phyloP scores from a whole-genome alignment of 1,140 invertebrate species.

The Camponotus pennsylvanicus region DNA sequence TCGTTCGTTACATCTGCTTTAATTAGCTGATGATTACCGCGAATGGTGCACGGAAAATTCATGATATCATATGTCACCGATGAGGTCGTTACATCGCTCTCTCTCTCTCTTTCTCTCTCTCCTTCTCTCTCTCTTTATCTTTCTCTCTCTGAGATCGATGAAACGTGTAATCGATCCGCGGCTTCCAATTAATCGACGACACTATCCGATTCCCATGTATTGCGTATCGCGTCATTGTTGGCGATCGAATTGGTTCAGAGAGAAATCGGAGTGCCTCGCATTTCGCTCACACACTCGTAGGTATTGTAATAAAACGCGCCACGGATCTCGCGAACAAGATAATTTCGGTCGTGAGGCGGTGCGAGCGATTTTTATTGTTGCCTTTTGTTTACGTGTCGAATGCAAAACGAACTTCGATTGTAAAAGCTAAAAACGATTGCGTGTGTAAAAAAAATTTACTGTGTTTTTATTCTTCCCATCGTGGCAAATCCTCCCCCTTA shows the following conservation, averaged over 20 bases:
- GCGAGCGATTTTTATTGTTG: neutral
- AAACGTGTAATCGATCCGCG: slow-evolving; percentile 33
- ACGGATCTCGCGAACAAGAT: neutral
- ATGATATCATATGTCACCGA: neutral
- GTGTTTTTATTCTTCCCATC: neutral
- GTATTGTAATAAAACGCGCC: slow-evolving; percentile 23
- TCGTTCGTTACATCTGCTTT: slow-evolving; percentile 25
- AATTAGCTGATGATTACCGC: slow-evolving; percentile 17
- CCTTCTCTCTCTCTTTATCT: too few species aligned
- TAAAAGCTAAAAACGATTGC: neutral
- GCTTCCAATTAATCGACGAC: slow-evolving; percentile 54
- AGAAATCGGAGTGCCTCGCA: slow-evolving; percentile 23
- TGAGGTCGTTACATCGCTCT: neutral
- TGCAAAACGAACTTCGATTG: neutral
- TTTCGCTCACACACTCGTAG: slow-evolving; percentile 9
- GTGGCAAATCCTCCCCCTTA: neutral
- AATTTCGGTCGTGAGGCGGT: slow-evolving; percentile 14
- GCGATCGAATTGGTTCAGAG: slow-evolving; percentile 32
- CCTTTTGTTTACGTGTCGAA: neutral
- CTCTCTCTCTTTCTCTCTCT: too few species aligned
- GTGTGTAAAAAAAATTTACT: neutral
- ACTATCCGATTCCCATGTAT: slow-evolving; percentile 36
- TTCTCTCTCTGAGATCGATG: neutral
- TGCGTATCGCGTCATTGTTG: slow-evolving; percentile 39
- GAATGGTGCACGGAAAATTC: slow-evolving; percentile 5